Evolutionary conservation across 2,888 invertebrate species (phyloP), one percentile per base, ranked within the genome.

Genomic region (Drosophila eohydei): DNA sequence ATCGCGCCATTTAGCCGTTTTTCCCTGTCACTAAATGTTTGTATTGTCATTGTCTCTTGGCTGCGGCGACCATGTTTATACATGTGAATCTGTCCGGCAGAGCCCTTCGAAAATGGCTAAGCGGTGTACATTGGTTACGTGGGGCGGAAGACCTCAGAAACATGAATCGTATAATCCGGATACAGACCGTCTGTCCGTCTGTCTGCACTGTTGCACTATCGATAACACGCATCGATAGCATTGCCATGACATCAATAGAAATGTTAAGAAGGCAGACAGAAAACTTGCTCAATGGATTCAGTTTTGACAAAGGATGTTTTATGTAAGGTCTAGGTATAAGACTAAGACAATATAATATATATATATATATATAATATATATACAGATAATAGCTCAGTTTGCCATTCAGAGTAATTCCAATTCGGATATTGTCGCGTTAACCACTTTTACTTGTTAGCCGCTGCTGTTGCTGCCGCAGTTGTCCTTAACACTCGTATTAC

Each of bases 41-140:
- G 82, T 84, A 71, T 74, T 88, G 75, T 57, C 87, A 70, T 81
- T 73, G 82, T 71, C 65, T 72, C 58, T 62, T 34, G 34, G 64
- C 52, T 66, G 62, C 32, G 65, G 54, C 50, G 21, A 32, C 63
- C 62, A 70, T 56, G 36, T 62, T 57, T 50, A 32, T 50, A 16
- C 55, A 26, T 52, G 30, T 65, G 55, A 61, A 16, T 54, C 38
- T 69, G 55, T 59, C 65, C 71, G 77, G 41, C 58, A 59, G 9
- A n/a, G 2, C 5, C 9, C 30, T 12, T 44, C 14, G 14, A 44
- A 14, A 26, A 7, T 26, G 26, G 4, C 1, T n/a, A n/a, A n/a
- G n/a, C 4, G 8, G 48, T n/a, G 30, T 30, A 48, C 30, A 9
- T 30, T 2, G 28, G 7, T 26, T 12, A 7, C 26, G 5, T 26